Percentiles rank a stretch among this genome's conserved stretches.
Evolutionary conservation across 2,113 vertebrate species (phyloP).

Genomic region (Etheostoma spectabile): DNA sequence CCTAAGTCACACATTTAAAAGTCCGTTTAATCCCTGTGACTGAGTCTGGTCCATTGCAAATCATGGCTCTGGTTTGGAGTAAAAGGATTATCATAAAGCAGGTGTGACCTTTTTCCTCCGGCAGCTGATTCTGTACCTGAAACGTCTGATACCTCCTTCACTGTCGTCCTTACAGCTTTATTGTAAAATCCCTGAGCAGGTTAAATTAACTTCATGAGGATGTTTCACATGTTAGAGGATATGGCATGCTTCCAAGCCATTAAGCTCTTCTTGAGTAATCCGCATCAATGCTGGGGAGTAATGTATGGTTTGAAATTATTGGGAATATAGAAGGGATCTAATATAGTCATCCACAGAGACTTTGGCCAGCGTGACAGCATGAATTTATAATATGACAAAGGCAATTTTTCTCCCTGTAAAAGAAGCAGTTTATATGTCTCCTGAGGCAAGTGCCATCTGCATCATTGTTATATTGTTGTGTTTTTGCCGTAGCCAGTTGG

Average conservation of each 20-base stretch:
- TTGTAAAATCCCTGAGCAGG: slow-evolving; percentile 20
- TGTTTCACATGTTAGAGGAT: slow-evolving; percentile 35
- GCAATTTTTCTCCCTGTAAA: slow-evolving; percentile 42
- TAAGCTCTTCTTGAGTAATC: slow-evolving; percentile 54
- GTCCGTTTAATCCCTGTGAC: slow-evolving; percentile 74
- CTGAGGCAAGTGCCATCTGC: slow-evolving; percentile 64
- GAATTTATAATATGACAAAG: slow-evolving; percentile 59
- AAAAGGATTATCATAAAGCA: slow-evolving; percentile 65
- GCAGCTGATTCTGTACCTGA: slow-evolving; percentile 50
- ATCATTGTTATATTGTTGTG: slow-evolving; percentile 33
- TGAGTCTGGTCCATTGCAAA: slow-evolving; percentile 64
- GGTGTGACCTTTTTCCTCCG: slow-evolving; percentile 61
- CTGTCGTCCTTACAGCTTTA: slow-evolving; percentile 27
- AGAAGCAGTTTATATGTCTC: slow-evolving; percentile 50
- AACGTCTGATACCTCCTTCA: slow-evolving; percentile 33
- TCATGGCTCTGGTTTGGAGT: slow-evolving; percentile 44
- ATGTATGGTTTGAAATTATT: slow-evolving; percentile 57
- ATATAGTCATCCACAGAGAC: slow-evolving; percentile 51
- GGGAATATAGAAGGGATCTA: slow-evolving; percentile 33
- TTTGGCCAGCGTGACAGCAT: slow-evolving; percentile 36
- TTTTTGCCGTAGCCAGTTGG: slow-evolving; percentile 45
- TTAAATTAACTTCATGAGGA: slow-evolving; percentile 44
- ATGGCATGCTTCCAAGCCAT: slow-evolving; percentile 41
- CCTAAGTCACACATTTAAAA: slow-evolving; percentile 61
- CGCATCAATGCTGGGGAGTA: slow-evolving; percentile 44